Base-by-base conservation (phyloP, 2,888 invertebrate species). In the Ophraella communa region DNA sequence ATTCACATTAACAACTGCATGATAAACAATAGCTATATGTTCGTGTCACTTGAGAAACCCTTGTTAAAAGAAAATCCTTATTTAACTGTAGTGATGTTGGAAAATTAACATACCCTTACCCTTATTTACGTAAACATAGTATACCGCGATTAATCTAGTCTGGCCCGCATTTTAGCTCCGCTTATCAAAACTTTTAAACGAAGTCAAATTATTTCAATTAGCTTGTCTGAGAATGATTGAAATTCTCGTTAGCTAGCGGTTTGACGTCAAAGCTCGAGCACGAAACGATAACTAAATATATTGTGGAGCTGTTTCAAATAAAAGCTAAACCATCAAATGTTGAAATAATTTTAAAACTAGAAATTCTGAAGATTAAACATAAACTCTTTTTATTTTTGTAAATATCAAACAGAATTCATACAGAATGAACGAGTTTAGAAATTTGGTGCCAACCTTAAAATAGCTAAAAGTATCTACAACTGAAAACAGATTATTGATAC, bases 161-260 rank as follows among this genome's bases (percentile, higher is more conserved):
- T 20, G 54, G 59, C 64, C 64, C 64, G 64, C 64, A 64, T 58
- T 57, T 47, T 47, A 57, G 45, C 33, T 21, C 17, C 18, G 59
- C 59, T 64, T 59, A 64, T 64, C 64, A 64, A 64, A 64, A 64
- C 64, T 59, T 64, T 49, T 58, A 54, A 64, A 45, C 30, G 47
- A 55, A 64, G 55, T 59, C 64, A 59, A 54, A 59, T 64, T 54
- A 64, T 54, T 64, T 59, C 49, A 58, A 59, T 64, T 49, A 54
- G 53, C 47, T 53, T 58, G 64, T 64, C 55, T 56, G 51, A 4
- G 33, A 49, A 55, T 35, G 27, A 55, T 62, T 62, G 62, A 55
- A 39, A 55, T 30, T 47, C 54, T 42, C 24, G 39, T 53, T 57
- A 14, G 57, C 57, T 30, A 30, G 56, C 42, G 14, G 57, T 57